phyloP scores from a whole-genome alignment of 2,113 vertebrate genomes.

The Indicator indicator region DNA sequence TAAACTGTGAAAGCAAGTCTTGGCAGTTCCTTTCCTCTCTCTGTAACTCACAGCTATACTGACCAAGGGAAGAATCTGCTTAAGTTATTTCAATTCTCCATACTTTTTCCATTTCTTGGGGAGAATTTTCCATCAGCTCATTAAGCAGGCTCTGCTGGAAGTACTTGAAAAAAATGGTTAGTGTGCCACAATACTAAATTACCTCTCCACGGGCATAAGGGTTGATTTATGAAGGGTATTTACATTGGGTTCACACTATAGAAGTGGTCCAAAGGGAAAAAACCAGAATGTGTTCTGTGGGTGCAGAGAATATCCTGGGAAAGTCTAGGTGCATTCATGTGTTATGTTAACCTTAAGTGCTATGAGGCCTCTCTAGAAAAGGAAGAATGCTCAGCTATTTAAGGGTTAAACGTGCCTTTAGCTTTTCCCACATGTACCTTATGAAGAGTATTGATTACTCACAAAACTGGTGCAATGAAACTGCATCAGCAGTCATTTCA shows the following conservation, averaged over 20 bases:
- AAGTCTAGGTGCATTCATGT: background rate
- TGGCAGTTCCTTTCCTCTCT: background rate
- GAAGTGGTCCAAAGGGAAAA: background rate
- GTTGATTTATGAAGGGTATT: background rate
- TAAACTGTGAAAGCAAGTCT: background rate
- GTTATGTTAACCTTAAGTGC: background rate
- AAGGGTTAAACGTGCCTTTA: background rate
- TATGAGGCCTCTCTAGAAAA: background rate
- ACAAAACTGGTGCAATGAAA: background rate
- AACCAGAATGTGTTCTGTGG: background rate
- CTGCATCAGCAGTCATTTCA: background rate
- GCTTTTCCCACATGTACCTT: background rate
- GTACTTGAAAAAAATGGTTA: background rate
- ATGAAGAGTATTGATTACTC: background rate
- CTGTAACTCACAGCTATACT: background rate
- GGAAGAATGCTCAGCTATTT: background rate
- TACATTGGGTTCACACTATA: background rate
- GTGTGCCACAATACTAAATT: background rate
- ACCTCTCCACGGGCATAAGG: background rate
- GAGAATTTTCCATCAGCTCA: background rate
- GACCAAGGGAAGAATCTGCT: background rate
- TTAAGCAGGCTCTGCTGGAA: background rate
- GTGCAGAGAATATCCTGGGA: background rate
- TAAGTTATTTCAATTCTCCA: background rate
- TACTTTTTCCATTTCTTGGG: background rate